Percentiles rank a stretch among this genome's conserved stretches.
phyloP scores from a whole-genome alignment of 2,113 vertebrate species.

The Parotia lawesii region DNA sequence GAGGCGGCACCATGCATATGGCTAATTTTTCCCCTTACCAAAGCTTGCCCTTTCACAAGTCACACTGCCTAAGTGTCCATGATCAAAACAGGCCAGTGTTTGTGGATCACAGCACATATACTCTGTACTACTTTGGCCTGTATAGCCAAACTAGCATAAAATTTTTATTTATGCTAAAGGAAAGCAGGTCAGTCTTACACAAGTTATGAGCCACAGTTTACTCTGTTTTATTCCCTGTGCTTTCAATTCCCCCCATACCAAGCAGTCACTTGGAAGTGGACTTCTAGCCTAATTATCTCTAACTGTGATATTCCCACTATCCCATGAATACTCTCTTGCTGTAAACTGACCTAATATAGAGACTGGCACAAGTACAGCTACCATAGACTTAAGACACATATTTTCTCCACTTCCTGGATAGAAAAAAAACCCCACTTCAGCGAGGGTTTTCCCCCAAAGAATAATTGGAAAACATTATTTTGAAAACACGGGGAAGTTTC shows the following conservation, averaged over 20 bases:
- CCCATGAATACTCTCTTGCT: neutral
- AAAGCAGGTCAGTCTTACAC: neutral
- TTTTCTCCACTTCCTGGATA: neutral
- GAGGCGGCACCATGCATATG: neutral
- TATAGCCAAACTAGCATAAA: neutral
- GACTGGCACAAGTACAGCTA: neutral
- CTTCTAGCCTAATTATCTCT: neutral
- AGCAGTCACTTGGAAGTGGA: neutral
- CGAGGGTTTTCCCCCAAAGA: neutral
- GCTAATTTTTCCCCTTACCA: neutral
- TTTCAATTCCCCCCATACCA: neutral
- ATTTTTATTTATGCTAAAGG: neutral
- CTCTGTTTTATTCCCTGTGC: neutral
- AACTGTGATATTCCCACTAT: neutral
- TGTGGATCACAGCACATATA: neutral
- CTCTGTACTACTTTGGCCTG: neutral
- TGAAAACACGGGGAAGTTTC: neutral
- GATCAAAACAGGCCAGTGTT: neutral
- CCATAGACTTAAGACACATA: neutral
- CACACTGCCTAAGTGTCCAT: neutral
- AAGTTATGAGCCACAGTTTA: neutral
- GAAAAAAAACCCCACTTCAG: neutral
- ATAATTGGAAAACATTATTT: neutral
- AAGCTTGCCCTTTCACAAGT: neutral
- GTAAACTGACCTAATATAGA: neutral